Evolutionary conservation across 35 echinoderm and acorn worm species (phyloP).

Genomic region (Apostichopus californicus): DNA sequence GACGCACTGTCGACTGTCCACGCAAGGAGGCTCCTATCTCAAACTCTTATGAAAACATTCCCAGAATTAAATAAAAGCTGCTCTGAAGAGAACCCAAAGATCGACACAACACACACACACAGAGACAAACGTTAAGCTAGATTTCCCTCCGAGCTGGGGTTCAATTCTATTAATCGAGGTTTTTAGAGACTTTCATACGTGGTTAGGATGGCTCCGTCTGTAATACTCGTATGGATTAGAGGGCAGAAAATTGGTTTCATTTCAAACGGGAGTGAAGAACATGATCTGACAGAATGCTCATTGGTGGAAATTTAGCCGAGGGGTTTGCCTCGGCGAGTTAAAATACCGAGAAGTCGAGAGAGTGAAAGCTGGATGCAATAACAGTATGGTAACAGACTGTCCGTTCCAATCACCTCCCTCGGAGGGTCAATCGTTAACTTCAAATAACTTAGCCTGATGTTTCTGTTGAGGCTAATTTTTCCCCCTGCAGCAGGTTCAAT

Average conservation of each 20-base stretch:
- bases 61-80: neutral
- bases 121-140: neutral
- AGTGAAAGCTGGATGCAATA: neutral
- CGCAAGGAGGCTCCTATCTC: too few relatives aligned
- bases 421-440: neutral
- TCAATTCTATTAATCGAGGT: neutral
- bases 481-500: neutral
- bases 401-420: neutral
- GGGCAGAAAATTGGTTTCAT: neutral
- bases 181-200: neutral
- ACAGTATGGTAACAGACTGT: neutral
- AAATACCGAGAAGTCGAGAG: neutral
- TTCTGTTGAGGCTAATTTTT: neutral
- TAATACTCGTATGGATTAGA: neutral
- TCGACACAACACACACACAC: too few relatives aligned
- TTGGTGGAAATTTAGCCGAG: slow-evolving; percentile 25
- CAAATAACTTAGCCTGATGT: neutral
- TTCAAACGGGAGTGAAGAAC: neutral
- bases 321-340: neutral
- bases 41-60: too few relatives aligned
- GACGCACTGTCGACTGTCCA: neutral
- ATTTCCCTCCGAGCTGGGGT: neutral
- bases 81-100: neutral
- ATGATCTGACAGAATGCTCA: slow-evolving; percentile 20
- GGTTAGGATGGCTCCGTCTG: neutral